Conservation (phyloP, 2,888 invertebrate species). For the Caenorhabditis sp. region DNA sequence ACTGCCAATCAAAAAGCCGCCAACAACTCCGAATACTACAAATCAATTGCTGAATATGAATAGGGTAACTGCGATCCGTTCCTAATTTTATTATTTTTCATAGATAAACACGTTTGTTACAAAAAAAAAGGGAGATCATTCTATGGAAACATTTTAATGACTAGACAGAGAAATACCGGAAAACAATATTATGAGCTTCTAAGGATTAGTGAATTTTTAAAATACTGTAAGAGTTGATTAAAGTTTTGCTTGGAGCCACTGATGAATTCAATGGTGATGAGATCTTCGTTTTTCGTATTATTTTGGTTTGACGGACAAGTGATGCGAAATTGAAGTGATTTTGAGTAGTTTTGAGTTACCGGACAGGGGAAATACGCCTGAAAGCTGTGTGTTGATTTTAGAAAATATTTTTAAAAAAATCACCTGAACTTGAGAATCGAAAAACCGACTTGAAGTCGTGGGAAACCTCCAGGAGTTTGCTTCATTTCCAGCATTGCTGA, state of each 20-base stretch:
- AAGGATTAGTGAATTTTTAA: slow-evolving; percentile 15
- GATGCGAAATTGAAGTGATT: slow-evolving; percentile 13
- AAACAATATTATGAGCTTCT: not conserved
- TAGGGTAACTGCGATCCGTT: no score
- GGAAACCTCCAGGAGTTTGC: not conserved
- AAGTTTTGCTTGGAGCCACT: slow-evolving; percentile 30
- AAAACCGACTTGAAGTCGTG: not conserved
- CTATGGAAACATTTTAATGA: not conserved
- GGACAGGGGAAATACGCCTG: slow-evolving; percentile 29
- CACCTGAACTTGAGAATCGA: not conserved
- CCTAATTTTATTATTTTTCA: not conserved
- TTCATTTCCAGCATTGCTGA: slow-evolving; percentile 28
- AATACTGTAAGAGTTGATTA: slow-evolving; percentile 28
- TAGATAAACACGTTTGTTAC: not conserved
- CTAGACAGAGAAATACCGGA: not conserved
- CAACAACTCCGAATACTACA: slow-evolving; percentile 58
- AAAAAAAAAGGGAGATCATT: slow-evolving; percentile 4
- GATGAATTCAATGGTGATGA: slow-evolving; percentile 18
- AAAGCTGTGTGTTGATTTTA: not conserved
- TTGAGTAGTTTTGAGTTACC: not conserved
- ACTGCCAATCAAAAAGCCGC: slow-evolving; percentile 55
- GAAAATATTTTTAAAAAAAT: not conserved
- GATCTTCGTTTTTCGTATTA: not conserved
- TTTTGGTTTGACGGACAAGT: not conserved
- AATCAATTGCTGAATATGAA: slow-evolving; percentile 48